These are phyloP conservation scores for Drosophila serrata DNA, from an alignment of 1,140 invertebrate species.

Conservation along the genomic window DNA sequence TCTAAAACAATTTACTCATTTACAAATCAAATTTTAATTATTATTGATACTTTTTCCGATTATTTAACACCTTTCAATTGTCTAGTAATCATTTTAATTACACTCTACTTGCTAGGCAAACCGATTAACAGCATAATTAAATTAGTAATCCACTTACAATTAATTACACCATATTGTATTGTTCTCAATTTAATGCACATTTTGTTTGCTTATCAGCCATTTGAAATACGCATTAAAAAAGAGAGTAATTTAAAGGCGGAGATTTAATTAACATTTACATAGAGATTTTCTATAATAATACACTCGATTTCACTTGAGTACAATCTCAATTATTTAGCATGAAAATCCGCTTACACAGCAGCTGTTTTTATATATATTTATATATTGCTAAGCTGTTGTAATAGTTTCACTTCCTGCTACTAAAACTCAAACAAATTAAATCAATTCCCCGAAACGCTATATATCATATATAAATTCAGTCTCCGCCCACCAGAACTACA, in stretches of 20 bases:
- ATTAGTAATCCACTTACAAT: constrained; percentile 31
- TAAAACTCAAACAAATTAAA: constrained; percentile 49
- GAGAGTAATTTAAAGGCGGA: not conserved
- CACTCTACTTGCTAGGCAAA: not conserved
- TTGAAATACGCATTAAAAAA: not conserved
- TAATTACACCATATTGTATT: constrained; percentile 11
- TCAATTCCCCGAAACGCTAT: constrained; percentile 46
- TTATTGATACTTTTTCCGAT: not conserved
- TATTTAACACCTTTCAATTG: constrained; percentile 15
- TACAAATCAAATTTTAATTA: not conserved
- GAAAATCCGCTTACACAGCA: constrained; percentile 5
- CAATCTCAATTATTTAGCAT: constrained; percentile 5
- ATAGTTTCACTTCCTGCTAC: constrained; percentile 28
- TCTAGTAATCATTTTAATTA: constrained; percentile 14
- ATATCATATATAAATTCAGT: constrained; percentile 25
- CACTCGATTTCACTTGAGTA: not conserved
- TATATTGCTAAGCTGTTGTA: constrained; percentile 6
- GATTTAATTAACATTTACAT: not conserved
- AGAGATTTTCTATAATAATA: not conserved
- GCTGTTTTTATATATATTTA: not conserved
- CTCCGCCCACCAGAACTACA: not conserved
- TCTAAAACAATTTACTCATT: not conserved
- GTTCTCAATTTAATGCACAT: constrained; percentile 6
- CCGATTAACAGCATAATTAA: constrained; percentile 31
- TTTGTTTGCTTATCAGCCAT: not conserved